Evolutionary conservation across 1,140 invertebrate species (phyloP).

Genomic region (Drosophila navojoa): DNA sequence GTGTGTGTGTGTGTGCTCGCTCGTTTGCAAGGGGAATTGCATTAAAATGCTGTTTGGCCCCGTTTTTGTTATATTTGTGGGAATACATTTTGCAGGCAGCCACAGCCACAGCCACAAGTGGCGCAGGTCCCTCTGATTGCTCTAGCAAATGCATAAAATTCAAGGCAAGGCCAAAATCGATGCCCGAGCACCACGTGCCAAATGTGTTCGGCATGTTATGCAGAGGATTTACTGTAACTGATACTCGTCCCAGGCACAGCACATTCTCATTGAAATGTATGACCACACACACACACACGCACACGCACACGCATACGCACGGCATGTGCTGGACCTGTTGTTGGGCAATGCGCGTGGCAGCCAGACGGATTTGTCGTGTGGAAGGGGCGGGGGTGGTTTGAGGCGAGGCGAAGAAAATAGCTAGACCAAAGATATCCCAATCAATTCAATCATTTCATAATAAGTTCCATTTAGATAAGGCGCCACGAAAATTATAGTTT

Average conservation of each 20-base stretch:
- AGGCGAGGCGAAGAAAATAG: neutral
- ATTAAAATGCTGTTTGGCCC: slow-evolving; percentile 45
- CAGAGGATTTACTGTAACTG: slow-evolving; percentile 34
- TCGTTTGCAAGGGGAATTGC: slow-evolving; percentile 46
- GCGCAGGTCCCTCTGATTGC: slow-evolving; percentile 36
- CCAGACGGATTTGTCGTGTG: neutral
- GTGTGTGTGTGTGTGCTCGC: slow-evolving; percentile 38
- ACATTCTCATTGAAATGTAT: slow-evolving; percentile 34
- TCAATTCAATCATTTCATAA: neutral
- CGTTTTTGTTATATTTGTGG: slow-evolving; percentile 40
- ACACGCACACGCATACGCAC: too few species aligned
- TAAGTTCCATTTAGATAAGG: neutral
- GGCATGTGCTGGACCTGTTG: neutral
- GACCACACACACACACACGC: neutral
- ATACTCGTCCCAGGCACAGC: slow-evolving; percentile 9
- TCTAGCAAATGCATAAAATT: slow-evolving; percentile 5
- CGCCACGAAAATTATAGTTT: too few species aligned
- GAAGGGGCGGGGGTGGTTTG: neutral
- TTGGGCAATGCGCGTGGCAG: neutral
- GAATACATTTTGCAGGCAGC: slow-evolving; percentile 20
- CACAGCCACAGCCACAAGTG: slow-evolving; percentile 22
- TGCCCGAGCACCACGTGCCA: slow-evolving; percentile 46
- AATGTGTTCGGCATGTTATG: slow-evolving; percentile 37
- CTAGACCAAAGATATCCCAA: neutral
- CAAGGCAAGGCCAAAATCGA: slow-evolving; percentile 29